Evolutionary conservation across 2,888 invertebrate species (phyloP).

Genomic region (Deilephila porcellus): DNA sequence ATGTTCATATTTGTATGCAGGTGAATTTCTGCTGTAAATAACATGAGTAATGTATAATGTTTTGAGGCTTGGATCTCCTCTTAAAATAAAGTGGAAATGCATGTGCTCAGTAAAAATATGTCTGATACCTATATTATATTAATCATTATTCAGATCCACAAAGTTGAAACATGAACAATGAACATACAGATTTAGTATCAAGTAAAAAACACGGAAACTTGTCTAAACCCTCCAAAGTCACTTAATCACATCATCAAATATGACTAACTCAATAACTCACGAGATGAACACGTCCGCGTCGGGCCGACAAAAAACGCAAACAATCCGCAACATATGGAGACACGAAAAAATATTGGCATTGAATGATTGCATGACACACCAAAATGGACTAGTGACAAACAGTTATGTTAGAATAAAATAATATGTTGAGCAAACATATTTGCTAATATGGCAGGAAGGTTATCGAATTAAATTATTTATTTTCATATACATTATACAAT

Average conservation of each 20-base stretch:
- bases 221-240: not conserved
- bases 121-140: too few relatives aligned
- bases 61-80: too few relatives aligned
- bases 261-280: slow-evolving; percentile 17
- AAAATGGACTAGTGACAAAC: not conserved
- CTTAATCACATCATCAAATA: slow-evolving; percentile 6
- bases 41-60: too few relatives aligned
- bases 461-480: not conserved
- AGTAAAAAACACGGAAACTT: slow-evolving; percentile 1
- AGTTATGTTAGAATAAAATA: not conserved
- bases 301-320: not conserved
- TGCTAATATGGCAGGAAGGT: not conserved
- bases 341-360: slow-evolving; percentile 10
- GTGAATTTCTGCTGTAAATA: too few relatives aligned
- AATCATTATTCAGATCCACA: not conserved
- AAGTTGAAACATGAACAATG: too few relatives aligned
- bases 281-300: slow-evolving; percentile 12
- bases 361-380: not conserved
- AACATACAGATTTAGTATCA: not conserved
- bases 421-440: not conserved
- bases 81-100: too few relatives aligned
- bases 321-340: slow-evolving; percentile 17
- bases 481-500: not conserved
- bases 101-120: too few relatives aligned
- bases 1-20: too few relatives aligned